Conservation (phyloP, 2,797 vertebrate species). For the Nyctibius grandis region DNA sequence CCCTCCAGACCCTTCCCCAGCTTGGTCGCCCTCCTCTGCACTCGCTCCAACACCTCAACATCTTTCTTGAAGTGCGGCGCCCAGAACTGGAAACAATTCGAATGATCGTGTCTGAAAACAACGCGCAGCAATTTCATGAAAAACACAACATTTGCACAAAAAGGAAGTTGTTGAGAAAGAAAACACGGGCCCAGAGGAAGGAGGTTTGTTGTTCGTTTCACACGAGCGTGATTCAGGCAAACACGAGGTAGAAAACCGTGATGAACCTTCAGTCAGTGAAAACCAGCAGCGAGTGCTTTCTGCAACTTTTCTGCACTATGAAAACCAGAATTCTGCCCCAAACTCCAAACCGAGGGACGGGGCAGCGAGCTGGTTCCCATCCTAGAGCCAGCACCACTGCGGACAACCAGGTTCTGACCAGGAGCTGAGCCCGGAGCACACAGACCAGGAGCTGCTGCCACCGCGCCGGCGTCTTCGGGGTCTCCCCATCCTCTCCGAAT, state of each 20-base stretch:
- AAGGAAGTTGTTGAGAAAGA: not conserved
- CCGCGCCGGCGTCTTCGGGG: fast-evolving
- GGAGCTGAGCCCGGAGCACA: not conserved
- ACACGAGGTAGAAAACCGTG: not conserved
- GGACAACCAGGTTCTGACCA: fast-evolving
- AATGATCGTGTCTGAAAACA: not conserved
- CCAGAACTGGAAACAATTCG: no score
- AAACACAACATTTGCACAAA: not conserved
- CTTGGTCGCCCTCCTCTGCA: no score
- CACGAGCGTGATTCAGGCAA: not conserved
- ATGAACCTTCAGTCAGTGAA: not conserved
- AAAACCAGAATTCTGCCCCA: not conserved
- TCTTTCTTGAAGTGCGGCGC: no score
- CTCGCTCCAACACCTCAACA: no score
- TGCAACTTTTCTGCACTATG: not conserved
- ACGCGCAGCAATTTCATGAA: fast-evolving
- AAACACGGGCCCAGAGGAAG: not conserved
- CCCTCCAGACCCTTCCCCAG: no score
- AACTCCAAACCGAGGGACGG: not conserved
- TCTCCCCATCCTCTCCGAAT: not conserved
- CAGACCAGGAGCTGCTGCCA: not conserved
- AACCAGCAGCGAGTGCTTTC: not conserved
- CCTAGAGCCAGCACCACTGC: fast-evolving
- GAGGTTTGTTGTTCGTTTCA: not conserved
- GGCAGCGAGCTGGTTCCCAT: not conserved